Percentiles rank a stretch among this genome's conserved stretches.
These are phyloP conservation scores for Drosophila paracracens DNA, from an alignment of 2,888 invertebrate species.

Conservation along the genomic window DNA sequence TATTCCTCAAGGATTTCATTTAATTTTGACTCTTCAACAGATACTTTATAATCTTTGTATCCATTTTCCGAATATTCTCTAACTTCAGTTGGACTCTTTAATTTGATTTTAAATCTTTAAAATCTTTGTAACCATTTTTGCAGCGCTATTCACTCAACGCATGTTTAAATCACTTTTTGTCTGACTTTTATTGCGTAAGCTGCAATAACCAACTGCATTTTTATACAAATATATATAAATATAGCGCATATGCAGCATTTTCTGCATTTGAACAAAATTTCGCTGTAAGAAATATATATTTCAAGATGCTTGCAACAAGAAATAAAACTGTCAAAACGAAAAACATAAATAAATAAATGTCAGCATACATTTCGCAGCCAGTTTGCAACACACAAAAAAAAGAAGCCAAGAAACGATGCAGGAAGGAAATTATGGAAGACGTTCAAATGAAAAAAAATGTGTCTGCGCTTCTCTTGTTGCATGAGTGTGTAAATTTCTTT, in stretches of 20 bases:
- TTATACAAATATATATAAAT: conserved; percentile 2
- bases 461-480: conserved; percentile 34
- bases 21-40: conserved; percentile 8
- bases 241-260: conserved; percentile 51
- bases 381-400: conserved; percentile 64
- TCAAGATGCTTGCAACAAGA: conserved; percentile 22
- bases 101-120: conserved; percentile 14
- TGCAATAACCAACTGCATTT: conserved; percentile 30
- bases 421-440: conserved; percentile 70
- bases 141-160: conserved; percentile 6
- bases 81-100: conserved; percentile 7
- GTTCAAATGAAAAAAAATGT: conserved; percentile 35
- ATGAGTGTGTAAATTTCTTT: conserved; percentile 74
- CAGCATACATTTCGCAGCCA: conserved; percentile 63
- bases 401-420: conserved; percentile 15
- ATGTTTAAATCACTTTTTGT: conserved; percentile 20
- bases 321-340: conserved; percentile 75
- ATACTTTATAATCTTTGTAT: conserved; percentile 21
- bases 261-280: conserved; percentile 57
- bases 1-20: not conserved
- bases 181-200: conserved; percentile 31
- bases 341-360: conserved; percentile 73
- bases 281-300: conserved; percentile 15
- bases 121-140: conserved; percentile 4
- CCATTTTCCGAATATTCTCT: not conserved